Evolutionary conservation across 2,888 invertebrate species (phyloP).

Genomic region (Stenotaenia linearis): DNA sequence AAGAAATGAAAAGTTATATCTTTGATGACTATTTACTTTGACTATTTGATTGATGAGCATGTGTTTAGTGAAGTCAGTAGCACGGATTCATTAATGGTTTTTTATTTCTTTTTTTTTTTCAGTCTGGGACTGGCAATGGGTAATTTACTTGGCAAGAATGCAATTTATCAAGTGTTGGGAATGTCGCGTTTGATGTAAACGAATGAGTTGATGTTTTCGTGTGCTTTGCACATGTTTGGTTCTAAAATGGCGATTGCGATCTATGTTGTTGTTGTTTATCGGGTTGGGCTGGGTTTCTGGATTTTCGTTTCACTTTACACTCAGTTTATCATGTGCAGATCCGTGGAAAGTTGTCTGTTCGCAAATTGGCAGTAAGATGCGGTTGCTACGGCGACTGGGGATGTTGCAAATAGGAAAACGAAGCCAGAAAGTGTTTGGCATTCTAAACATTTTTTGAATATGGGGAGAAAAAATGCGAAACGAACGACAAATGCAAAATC

Average conservation of each 20-base stretch:
- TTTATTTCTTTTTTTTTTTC: too few species aligned
- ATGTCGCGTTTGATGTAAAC: background rate
- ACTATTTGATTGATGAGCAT: background rate
- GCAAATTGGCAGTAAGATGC: constrained; percentile 2
- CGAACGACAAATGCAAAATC: background rate
- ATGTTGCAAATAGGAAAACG: background rate
- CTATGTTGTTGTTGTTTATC: background rate
- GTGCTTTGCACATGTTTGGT: background rate
- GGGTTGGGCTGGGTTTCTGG: background rate
- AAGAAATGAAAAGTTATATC: background rate
- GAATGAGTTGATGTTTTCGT: background rate
- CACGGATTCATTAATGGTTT: background rate
- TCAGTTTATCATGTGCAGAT: background rate
- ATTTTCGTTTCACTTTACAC: background rate
- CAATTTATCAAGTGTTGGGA: background rate
- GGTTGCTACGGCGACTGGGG: background rate
- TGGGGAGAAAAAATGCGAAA: background rate
- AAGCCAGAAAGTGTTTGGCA: background rate
- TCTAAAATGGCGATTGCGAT: background rate
- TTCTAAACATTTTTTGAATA: background rate
- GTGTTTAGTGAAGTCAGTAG: background rate
- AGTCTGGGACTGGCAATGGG: background rate
- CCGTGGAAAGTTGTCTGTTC: background rate
- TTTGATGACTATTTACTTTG: background rate
- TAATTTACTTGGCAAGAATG: background rate